Conservation (phyloP, 1,140 invertebrate species). For the Drosophila persimilis region DNA sequence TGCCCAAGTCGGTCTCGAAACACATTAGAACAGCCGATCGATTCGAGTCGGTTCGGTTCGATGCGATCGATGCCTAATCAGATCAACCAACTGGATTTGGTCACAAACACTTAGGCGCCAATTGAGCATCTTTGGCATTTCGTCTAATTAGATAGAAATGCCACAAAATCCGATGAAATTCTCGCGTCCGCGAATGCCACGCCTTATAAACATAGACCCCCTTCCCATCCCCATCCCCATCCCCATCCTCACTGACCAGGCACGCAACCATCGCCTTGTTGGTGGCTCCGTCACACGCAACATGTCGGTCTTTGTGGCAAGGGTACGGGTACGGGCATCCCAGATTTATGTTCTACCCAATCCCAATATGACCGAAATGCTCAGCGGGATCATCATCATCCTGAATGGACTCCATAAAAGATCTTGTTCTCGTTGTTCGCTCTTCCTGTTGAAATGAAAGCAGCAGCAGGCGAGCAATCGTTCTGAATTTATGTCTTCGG, state of each 20-base stretch:
- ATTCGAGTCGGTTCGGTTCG: conserved; percentile 10
- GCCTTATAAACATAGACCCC: conserved; percentile 18
- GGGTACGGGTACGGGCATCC: neutral
- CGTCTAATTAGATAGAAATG: conserved; percentile 72
- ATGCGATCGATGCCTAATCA: conserved; percentile 44
- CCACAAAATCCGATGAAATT: conserved; percentile 52
- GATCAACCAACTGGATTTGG: conserved; percentile 67
- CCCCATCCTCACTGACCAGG: neutral
- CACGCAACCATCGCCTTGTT: conserved; percentile 50
- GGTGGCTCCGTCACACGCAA: conserved; percentile 56
- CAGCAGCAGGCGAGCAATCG: conserved; percentile 67
- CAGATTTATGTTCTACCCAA: conserved; percentile 59
- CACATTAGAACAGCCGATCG: conserved; percentile 59
- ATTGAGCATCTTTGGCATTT: conserved; percentile 80
- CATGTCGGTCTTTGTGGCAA: conserved; percentile 26
- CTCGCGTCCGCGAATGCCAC: conserved; percentile 44
- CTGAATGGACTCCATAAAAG: conserved; percentile 24
- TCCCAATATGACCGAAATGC: conserved; percentile 51
- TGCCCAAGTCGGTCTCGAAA: conserved; percentile 45
- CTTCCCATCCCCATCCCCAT: neutral
- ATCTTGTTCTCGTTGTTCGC: conserved; percentile 39
- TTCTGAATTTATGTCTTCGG: conserved; percentile 54
- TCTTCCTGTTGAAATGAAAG: conserved; percentile 73
- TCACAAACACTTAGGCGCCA: conserved; percentile 76
- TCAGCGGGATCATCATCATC: conserved; percentile 62